phyloP scores from a whole-genome alignment of 2,888 invertebrate species.

The Papilio demoleus region DNA sequence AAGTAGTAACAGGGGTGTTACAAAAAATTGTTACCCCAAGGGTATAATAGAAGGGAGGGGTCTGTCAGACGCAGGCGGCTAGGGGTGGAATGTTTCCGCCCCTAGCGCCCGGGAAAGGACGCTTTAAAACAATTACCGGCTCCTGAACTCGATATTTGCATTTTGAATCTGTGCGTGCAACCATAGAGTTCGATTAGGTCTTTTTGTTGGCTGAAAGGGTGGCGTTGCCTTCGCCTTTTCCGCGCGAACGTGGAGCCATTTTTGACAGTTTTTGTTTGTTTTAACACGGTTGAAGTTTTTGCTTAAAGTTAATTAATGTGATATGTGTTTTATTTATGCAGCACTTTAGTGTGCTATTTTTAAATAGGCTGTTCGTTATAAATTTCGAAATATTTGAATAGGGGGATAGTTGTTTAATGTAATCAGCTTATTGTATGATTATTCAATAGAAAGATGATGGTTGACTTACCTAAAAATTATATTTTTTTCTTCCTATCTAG shows the following conservation, averaged over 20 bases:
- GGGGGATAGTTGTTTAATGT: too few relatives aligned
- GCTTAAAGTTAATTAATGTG: constrained; percentile 3
- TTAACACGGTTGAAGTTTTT: not conserved
- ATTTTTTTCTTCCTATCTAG: too few relatives aligned
- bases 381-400: too few relatives aligned
- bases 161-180: constrained; percentile 50
- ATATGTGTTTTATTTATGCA: not conserved
- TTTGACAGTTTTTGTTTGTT: constrained; percentile 29
- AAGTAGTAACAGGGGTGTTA: constrained; percentile 62
- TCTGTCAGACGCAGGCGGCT: constrained; percentile 66
- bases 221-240: constrained; percentile 40
- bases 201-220: constrained; percentile 42
- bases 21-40: constrained; percentile 74
- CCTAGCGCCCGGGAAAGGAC: constrained; percentile 47
- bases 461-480: too few relatives aligned
- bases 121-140: constrained; percentile 68
- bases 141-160: constrained; percentile 59
- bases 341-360: not conserved
- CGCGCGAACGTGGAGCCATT: constrained; percentile 31
- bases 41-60: constrained; percentile 59
- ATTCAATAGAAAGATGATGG: too few relatives aligned
- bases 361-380: constrained; percentile 2
- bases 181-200: constrained; percentile 44
- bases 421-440: too few relatives aligned
- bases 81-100: constrained; percentile 53